Evolutionary conservation across 1,140 invertebrate genomes (phyloP).

Genomic region (Drosophila willistoni): DNA sequence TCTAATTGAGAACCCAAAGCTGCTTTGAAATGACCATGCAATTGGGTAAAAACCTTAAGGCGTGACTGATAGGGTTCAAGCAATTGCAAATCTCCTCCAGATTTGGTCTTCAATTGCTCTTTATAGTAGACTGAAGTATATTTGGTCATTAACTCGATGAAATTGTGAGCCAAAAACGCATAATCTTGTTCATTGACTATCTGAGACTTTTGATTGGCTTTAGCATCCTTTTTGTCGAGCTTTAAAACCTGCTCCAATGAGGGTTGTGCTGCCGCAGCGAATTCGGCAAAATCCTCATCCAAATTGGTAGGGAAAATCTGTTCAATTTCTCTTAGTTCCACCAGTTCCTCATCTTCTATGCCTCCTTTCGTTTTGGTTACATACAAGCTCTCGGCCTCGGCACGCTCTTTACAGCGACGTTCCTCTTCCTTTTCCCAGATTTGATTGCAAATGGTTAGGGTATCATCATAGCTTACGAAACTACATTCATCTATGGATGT

Average conservation of each 20-base stretch:
- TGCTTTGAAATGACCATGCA: conserved; percentile 62
- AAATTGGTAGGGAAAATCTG: conserved; percentile 91
- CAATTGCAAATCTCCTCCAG: conserved; percentile 40
- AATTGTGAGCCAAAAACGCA: conserved; percentile 65
- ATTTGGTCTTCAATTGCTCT: conserved; percentile 3
- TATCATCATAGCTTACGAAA: conserved; percentile 84
- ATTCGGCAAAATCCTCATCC: conserved; percentile 88
- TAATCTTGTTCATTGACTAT: conserved; percentile 76
- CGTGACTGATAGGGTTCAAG: conserved; percentile 56
- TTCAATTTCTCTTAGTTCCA: conserved; percentile 88
- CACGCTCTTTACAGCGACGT: conserved; percentile 87
- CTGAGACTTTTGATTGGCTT: conserved; percentile 53
- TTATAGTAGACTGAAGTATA: conserved; percentile 61
- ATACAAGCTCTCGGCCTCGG: conserved; percentile 92
- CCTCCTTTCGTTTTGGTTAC: conserved; percentile 88
- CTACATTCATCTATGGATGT: conserved; percentile 82
- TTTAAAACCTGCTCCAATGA: conserved; percentile 81
- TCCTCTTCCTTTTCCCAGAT: conserved; percentile 91
- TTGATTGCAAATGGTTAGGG: conserved; percentile 84
- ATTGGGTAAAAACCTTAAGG: conserved; percentile 65
- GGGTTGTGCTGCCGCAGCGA: conserved; percentile 79
- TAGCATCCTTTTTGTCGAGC: conserved; percentile 48
- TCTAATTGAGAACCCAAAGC: conserved; percentile 61
- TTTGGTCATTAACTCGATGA: conserved; percentile 66
- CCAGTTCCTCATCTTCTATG: conserved; percentile 89